phyloP scores from a whole-genome alignment of 2,888 invertebrate species.

The Dermolepida albohirtum region DNA sequence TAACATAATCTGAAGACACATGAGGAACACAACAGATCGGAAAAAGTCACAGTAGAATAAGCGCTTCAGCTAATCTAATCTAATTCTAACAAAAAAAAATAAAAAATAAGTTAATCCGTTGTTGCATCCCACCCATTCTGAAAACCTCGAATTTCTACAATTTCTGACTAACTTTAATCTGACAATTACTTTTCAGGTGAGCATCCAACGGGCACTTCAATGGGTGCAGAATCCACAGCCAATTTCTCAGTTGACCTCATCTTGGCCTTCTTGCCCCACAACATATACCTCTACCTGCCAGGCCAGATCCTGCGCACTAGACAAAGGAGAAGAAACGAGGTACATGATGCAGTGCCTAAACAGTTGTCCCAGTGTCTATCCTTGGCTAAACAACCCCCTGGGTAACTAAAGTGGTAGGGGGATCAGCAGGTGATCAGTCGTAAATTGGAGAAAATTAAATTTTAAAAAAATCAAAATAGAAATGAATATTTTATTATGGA shows the following conservation, averaged over 20 bases:
- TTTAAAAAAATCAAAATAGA: neutral
- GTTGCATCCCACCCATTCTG: too few relatives aligned
- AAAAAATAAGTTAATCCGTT: too few relatives aligned
- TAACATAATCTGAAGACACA: too few relatives aligned
- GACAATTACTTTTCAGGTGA: slow-evolving; percentile 61
- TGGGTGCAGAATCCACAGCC: slow-evolving; percentile 71
- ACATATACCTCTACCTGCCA: slow-evolving; percentile 47
- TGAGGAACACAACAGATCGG: too few relatives aligned
- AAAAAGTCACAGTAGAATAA: too few relatives aligned
- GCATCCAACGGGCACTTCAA: slow-evolving; percentile 67
- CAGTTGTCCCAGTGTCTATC: slow-evolving; percentile 68
- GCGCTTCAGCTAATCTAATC: too few relatives aligned
- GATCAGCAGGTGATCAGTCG: neutral
- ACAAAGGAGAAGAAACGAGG: slow-evolving; percentile 59
- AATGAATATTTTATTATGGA: too few relatives aligned
- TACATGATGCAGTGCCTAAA: slow-evolving; percentile 67
- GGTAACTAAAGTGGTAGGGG: slow-evolving; percentile 56
- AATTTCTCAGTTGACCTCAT: slow-evolving; percentile 59
- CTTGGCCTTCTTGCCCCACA: slow-evolving; percentile 55
- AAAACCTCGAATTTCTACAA: too few relatives aligned
- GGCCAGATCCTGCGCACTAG: slow-evolving; percentile 50
- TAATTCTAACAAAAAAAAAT: too few relatives aligned
- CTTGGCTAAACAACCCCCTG: slow-evolving; percentile 70
- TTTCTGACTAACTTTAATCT: too few relatives aligned
- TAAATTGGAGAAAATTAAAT: neutral